Percentiles rank a stretch among this genome's conserved stretches.
Evolutionary conservation across 1,140 invertebrate genomes (phyloP).

Genomic region (Hyphantria cunea): DNA sequence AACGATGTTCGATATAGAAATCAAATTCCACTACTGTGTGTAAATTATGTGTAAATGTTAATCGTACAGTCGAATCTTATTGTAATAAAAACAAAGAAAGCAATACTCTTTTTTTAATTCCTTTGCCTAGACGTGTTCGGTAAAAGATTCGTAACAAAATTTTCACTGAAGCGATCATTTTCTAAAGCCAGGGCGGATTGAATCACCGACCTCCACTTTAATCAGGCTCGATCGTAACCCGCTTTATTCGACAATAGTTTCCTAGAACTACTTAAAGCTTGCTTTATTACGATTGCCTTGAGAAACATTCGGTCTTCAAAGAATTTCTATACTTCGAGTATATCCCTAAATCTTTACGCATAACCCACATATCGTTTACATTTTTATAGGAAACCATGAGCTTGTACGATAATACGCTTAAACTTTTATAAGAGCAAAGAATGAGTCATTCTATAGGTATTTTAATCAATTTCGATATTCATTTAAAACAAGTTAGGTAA

Average conservation of each 20-base stretch:
- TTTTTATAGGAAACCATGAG: too few relatives aligned
- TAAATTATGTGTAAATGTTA: too few relatives aligned
- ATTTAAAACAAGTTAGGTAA: too few relatives aligned
- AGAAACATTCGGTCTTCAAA: slow-evolving; percentile 13
- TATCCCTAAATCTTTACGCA: slow-evolving; percentile 5
- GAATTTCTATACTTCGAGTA: slow-evolving; percentile 15
- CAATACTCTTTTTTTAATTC: too few relatives aligned
- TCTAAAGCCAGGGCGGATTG: slow-evolving; percentile 23
- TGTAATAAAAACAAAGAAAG: too few relatives aligned
- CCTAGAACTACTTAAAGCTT: slow-evolving; percentile 9
- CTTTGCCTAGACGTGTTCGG: too few relatives aligned
- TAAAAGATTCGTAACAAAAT: too few relatives aligned
- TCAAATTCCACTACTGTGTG: too few relatives aligned
- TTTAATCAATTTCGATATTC: background rate
- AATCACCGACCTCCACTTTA: slow-evolving; percentile 46
- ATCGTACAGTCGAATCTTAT: too few relatives aligned
- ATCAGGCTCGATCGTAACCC: slow-evolving; percentile 23
- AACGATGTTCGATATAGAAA: too few relatives aligned
- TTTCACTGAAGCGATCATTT: background rate
- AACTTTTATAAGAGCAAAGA: background rate
- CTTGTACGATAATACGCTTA: too few relatives aligned
- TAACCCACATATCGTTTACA: background rate
- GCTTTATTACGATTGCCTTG: slow-evolving; percentile 19
- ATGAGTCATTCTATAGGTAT: background rate
- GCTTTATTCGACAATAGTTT: slow-evolving; percentile 14